A percentile compares a stretch with the other conserved stretches of the same genome.
Conservation (phyloP, 2,888 invertebrate species). For the Mycalesis mineus region DNA sequence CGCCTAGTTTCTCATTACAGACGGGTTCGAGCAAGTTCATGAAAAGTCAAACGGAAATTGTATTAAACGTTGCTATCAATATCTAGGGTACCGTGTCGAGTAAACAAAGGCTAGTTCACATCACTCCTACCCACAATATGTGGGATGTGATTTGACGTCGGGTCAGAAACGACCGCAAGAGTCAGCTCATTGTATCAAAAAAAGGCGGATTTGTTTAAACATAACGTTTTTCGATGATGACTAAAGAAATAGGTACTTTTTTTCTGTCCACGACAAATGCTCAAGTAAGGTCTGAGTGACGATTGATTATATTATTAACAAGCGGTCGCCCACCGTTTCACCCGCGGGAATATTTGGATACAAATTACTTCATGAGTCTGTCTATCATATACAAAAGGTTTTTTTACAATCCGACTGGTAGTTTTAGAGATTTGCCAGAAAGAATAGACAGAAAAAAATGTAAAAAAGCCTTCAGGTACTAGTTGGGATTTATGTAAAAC, state of each 20-base stretch:
- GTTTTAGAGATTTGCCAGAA: neutral
- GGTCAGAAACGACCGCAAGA: neutral
- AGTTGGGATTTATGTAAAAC: too few relatives aligned
- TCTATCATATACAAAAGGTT: too few relatives aligned
- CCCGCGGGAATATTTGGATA: too few relatives aligned
- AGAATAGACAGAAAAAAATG: neutral
- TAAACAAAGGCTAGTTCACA: slow-evolving; percentile 3
- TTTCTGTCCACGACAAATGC: too few relatives aligned
- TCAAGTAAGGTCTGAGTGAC: too few relatives aligned
- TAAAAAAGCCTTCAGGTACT: neutral
- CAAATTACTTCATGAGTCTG: too few relatives aligned
- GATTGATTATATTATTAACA: too few relatives aligned
- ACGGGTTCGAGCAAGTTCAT: slow-evolving; percentile 62
- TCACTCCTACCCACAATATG: neutral
- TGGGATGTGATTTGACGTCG: neutral
- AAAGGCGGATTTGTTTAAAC: too few relatives aligned
- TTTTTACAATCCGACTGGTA: neutral
- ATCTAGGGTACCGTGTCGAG: slow-evolving; percentile 30
- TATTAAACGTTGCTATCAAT: slow-evolving; percentile 54
- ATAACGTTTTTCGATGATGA: too few relatives aligned
- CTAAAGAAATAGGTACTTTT: too few relatives aligned
- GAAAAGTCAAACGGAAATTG: slow-evolving; percentile 63
- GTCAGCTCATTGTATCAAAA: neutral
- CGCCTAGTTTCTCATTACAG: slow-evolving; percentile 33
- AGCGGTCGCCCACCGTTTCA: too few relatives aligned